Evolutionary conservation across 35 echinoderm and acorn worm species (phyloP).

Genomic region (Hemicentrotus pulcherrimus): DNA sequence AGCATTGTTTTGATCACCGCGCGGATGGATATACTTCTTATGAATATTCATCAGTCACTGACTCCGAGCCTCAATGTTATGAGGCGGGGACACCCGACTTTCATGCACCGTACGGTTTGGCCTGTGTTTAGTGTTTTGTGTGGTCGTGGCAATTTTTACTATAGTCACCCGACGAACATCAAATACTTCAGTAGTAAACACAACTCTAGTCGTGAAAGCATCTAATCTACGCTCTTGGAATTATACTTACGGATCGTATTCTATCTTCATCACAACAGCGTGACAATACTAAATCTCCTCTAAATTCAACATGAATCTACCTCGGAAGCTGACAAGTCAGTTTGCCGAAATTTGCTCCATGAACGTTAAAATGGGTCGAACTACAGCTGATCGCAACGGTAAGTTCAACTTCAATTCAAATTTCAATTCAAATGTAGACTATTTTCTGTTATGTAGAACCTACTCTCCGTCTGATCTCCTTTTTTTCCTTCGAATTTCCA

Average conservation of each 20-base stretch:
- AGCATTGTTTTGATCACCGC: background rate
- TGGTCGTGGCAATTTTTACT: slow-evolving; percentile 47
- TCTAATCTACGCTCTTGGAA: background rate
- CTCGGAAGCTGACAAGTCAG: slow-evolving; percentile 87
- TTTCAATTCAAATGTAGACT: background rate
- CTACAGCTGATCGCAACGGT: slow-evolving; percentile 73
- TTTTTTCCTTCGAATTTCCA: background rate
- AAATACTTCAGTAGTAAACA: slow-evolving; percentile 47
- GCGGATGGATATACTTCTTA: slow-evolving; percentile 30
- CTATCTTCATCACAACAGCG: background rate
- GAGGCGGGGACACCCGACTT: background rate
- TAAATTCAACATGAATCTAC: slow-evolving; percentile 69
- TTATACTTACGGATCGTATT: slow-evolving; percentile 52
- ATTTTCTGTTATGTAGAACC: background rate
- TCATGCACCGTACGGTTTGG: background rate
- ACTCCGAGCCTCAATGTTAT: background rate
- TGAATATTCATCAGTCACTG: slow-evolving; percentile 46
- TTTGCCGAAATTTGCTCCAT: slow-evolving; percentile 81
- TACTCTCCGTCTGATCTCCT: background rate
- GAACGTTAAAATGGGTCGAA: slow-evolving; percentile 79
- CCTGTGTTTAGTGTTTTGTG: slow-evolving; percentile 28
- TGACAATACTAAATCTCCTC: background rate
- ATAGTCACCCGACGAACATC: slow-evolving; percentile 45
- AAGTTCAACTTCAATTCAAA: slow-evolving; percentile 57
- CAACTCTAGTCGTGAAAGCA: background rate